Evolutionary conservation across 2,797 vertebrate genomes (phyloP).

Genomic region (Stomatorhinus walkeri): DNA sequence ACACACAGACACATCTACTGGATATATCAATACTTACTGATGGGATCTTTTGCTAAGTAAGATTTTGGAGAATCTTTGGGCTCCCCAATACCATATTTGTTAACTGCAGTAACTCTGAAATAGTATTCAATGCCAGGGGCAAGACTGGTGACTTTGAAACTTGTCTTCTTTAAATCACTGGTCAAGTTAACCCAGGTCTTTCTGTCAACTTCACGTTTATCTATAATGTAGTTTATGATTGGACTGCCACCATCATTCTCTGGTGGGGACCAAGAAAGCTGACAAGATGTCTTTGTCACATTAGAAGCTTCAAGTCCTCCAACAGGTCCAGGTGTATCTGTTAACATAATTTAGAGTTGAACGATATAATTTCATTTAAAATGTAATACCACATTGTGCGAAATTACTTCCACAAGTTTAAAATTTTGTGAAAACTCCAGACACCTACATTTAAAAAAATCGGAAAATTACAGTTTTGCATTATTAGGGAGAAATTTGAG

Average conservation of each 20-base stretch:
- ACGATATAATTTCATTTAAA: not conserved
- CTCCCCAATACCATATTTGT: conserved; percentile 90
- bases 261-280: conserved; percentile 89
- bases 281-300: conserved; percentile 83
- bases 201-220: conserved; percentile 90
- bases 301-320: conserved; percentile 76
- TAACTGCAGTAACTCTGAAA: conserved; percentile 91
- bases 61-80: conserved; percentile 85
- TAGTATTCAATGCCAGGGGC: conserved; percentile 85
- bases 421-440: not conserved
- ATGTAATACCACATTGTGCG: not conserved
- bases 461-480: not conserved
- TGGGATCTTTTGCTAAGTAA: conserved; percentile 82
- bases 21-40: conserved; percentile 71
- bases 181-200: conserved; percentile 88
- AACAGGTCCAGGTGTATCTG: conserved; percentile 97
- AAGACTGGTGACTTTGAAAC: conserved; percentile 84
- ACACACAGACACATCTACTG: not conserved
- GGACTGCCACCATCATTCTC: conserved; percentile 94
- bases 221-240: conserved; percentile 86
- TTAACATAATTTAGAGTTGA: conserved; percentile 12
- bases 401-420: not conserved
- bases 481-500: not conserved
- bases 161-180: conserved; percentile 87
- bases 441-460: not conserved